Base-by-base conservation (phyloP, 2,888 invertebrate genomes). In the Napeogenes inachia region DNA sequence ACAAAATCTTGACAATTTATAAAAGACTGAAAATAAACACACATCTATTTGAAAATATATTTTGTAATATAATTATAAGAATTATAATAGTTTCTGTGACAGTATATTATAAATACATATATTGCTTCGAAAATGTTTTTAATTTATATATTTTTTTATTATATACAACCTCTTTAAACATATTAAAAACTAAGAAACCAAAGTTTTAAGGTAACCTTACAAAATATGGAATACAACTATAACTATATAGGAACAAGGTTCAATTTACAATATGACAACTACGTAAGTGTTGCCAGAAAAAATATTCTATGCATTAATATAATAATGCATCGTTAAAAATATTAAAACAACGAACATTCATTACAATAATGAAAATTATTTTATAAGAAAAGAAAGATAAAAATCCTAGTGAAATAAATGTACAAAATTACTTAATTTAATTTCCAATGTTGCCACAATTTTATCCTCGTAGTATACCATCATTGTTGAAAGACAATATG, bases 81-180 rank as follows among this genome's bases (percentile, higher is more conserved):
- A 61, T 69, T 80, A 81, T 74, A 87, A 87, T 85, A 85, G 74
- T 79, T 82, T 87, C 81, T 85, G 82, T 80, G 78, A 82, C 82
- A 85, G 80, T 85, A 85, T 82, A 78, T 69, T 70, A 77, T 81
- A 77, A 81, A 84, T 81, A 79, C 78, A 82, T 81, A 83, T 87
- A 87, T 84, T 83, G 88, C 88, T 88, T 88, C 79, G 71, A 73
- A 63, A 53, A 70, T 75, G 80, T 75, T 71, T 75, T 74, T 67
- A 46, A 42, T 63, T 61, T 55, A 3, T 38, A n/a, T 38, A 13
- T 30, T 13, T 2, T n/a, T 6, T 4, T 21, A 21, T 21, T 33
- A 4, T 30, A 56, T 4, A 56, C 5, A 2, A 21, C 21, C 21
- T 12, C 13, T 50, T n/a, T 13, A 30, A 35, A 35, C 35, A 35